Conservation (phyloP, 2,113 vertebrate species). For the Monarcha castaneiventris region DNA sequence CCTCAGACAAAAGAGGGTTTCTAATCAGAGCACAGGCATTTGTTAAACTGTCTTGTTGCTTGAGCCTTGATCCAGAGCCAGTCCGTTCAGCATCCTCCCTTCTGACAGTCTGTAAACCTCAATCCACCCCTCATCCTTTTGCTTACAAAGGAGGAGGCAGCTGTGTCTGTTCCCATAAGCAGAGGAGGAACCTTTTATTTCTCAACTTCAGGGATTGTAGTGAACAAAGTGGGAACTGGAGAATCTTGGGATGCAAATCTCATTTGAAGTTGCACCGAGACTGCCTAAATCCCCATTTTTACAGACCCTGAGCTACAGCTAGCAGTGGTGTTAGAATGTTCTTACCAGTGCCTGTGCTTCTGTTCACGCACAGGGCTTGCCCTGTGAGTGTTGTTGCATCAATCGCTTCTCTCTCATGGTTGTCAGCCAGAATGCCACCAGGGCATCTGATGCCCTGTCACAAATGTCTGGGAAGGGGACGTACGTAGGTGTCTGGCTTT, state of each 20-base stretch:
- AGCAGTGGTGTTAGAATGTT: background rate
- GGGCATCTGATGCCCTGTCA: background rate
- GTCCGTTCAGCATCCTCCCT: background rate
- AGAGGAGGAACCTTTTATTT: constrained; percentile 2
- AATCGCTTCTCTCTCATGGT: background rate
- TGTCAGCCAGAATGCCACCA: background rate
- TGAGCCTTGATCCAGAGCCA: background rate
- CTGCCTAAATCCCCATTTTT: background rate
- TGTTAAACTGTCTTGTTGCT: background rate
- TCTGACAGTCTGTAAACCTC: background rate
- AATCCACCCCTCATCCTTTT: background rate
- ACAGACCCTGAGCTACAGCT: background rate
- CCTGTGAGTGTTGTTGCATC: background rate
- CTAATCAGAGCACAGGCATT: background rate
- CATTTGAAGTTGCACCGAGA: background rate
- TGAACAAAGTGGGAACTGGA: background rate
- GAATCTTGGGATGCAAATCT: background rate
- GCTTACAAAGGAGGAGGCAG: background rate
- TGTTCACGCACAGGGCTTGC: background rate
- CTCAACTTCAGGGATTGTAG: background rate
- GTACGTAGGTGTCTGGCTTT: background rate
- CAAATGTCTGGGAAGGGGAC: background rate
- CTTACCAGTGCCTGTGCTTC: background rate
- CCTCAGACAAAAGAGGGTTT: background rate
- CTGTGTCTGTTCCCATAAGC: background rate